phyloP scores from a whole-genome alignment of 2,888 invertebrate species.

The Drosophila picticornis region DNA sequence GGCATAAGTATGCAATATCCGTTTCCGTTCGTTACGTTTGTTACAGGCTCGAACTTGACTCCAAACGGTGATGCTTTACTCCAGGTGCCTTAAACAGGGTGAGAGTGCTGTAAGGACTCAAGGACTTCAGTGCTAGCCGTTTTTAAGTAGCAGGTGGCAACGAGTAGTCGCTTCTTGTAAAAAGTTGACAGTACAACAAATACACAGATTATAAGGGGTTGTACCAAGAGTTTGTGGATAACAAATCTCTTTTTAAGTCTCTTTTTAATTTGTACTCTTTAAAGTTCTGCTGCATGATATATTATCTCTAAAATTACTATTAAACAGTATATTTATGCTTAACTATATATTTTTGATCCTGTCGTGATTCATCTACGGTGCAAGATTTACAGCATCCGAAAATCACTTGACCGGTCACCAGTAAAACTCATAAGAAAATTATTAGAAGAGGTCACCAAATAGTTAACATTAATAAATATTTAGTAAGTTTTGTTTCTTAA shows the following conservation, averaged over 20 bases:
- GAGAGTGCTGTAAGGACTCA: conserved; percentile 21
- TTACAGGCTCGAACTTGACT: conserved; percentile 65
- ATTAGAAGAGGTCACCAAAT: not conserved
- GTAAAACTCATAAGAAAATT: not conserved
- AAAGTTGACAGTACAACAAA: conserved; percentile 52
- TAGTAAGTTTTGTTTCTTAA: too few relatives aligned
- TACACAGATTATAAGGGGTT: conserved; percentile 50
- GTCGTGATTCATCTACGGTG: not conserved
- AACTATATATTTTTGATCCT: not conserved
- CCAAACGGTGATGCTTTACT: not conserved
- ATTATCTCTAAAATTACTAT: not conserved
- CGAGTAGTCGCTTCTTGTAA: conserved; percentile 64
- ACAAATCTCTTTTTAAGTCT: not conserved
- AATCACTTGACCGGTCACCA: not conserved
- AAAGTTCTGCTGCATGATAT: not conserved
- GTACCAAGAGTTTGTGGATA: not conserved
- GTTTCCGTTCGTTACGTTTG: conserved; percentile 82
- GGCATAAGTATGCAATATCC: conserved; percentile 83
- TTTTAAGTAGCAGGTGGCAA: conserved; percentile 72
- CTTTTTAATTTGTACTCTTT: not conserved
- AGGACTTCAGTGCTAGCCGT: conserved; percentile 39
- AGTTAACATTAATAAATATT: not conserved
- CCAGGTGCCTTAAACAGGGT: not conserved
- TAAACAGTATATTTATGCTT: not conserved
- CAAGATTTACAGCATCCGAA: not conserved